These are phyloP conservation scores for Chironomus tepperi DNA, from an alignment of 1,140 invertebrate species.

Conservation along the genomic window DNA sequence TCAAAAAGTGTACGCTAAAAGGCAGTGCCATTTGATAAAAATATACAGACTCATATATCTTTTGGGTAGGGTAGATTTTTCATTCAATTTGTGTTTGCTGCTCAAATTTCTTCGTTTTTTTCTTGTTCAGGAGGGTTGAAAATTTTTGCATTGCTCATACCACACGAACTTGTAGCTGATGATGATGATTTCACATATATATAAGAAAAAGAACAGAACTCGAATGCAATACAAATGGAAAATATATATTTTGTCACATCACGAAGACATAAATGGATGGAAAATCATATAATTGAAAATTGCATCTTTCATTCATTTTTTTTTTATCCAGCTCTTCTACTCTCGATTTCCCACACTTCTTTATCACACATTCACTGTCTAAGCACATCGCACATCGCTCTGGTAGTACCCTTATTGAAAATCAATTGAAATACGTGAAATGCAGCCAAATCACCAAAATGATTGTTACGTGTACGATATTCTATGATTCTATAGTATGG, in stretches of 20 bases:
- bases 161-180: neutral
- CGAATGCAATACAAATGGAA: neutral
- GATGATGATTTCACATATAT: neutral
- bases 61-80: neutral
- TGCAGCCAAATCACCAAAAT: constrained; percentile 17
- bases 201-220: neutral
- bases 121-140: neutral
- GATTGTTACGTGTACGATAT: neutral
- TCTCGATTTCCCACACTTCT: neutral
- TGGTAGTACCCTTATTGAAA: constrained; percentile 13
- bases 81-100: constrained; percentile 14
- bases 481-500: neutral
- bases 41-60: neutral
- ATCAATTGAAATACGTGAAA: constrained; percentile 23
- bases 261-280: neutral
- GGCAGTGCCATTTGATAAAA: too few relatives aligned
- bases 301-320: neutral
- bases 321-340: too few relatives aligned
- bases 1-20: too few relatives aligned
- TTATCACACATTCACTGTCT: neutral
- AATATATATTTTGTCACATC: neutral
- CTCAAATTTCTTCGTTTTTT: constrained; percentile 17
- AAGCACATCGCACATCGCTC: neutral
- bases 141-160: too few relatives aligned
- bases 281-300: constrained; percentile 23